A percentile compares a stretch with the other conserved stretches of the same genome.
phyloP scores from a whole-genome alignment of 2,888 invertebrate genomes.

The Meiosimyza platycephala region DNA sequence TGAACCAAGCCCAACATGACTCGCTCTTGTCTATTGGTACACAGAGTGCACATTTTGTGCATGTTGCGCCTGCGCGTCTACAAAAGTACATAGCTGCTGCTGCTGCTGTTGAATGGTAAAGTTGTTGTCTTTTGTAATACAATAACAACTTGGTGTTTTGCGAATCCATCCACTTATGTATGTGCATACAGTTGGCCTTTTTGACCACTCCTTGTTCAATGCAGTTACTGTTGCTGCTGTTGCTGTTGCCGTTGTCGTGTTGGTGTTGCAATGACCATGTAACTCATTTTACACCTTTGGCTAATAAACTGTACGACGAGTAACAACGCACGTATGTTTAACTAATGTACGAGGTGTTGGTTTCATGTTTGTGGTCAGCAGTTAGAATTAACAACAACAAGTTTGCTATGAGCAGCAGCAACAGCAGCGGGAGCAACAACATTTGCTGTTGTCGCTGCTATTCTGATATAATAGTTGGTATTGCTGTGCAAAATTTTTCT shows the following conservation, averaged over 20 bases:
- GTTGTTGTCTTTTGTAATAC: slow-evolving; percentile 26
- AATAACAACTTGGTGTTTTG: slow-evolving; percentile 13
- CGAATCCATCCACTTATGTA: slow-evolving; percentile 24
- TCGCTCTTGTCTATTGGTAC: slow-evolving; percentile 7
- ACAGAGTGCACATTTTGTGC: not conserved
- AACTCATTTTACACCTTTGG: slow-evolving; percentile 29
- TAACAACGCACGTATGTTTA: slow-evolving; percentile 23
- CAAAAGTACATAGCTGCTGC: not conserved
- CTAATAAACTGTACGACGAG: slow-evolving; percentile 27
- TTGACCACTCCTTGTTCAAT: slow-evolving; percentile 18
- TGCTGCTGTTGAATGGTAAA: not conserved
- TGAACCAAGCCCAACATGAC: not conserved
- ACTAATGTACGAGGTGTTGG: slow-evolving; percentile 29
- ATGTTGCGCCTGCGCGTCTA: slow-evolving; percentile 13
- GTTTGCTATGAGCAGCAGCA: not conserved
- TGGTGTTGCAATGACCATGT: slow-evolving; percentile 19
- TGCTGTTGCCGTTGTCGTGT: slow-evolving; percentile 9
- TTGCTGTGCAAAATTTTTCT: not conserved
- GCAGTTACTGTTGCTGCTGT: slow-evolving; percentile 2
- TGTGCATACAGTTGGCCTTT: slow-evolving; percentile 24
- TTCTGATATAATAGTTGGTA: not conserved
- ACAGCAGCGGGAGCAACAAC: not conserved
- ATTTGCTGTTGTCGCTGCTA: not conserved
- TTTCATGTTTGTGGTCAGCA: slow-evolving; percentile 17
- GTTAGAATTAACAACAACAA: not conserved